Conservation (phyloP, 2,797 vertebrate genomes). For the Picus viridis region DNA sequence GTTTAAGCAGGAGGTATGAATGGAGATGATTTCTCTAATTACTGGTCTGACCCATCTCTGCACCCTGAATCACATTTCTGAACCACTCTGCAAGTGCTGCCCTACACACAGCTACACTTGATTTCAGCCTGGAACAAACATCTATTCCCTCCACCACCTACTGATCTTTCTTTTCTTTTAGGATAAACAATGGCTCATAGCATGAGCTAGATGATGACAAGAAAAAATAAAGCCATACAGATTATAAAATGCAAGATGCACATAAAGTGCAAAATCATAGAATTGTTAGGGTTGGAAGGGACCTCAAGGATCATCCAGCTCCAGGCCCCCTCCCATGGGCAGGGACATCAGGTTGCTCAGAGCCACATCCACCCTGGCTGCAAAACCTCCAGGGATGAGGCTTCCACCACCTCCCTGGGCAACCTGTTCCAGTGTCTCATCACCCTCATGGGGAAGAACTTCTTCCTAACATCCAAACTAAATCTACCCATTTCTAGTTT, state of each 20-base stretch:
- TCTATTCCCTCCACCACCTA: background rate
- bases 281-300: no score
- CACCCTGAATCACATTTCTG: background rate
- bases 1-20: background rate
- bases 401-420: no score
- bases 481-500: no score
- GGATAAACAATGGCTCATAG: background rate
- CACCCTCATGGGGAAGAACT: no score
- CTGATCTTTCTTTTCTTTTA: background rate
- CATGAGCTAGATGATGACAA: background rate
- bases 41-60: background rate
- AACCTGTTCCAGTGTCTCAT: no score
- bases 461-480: no score
- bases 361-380: no score
- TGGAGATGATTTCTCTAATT: background rate
- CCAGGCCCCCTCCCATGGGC: background rate
- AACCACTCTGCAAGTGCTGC: background rate
- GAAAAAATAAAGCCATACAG: fast-evolving
- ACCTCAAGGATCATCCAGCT: background rate
- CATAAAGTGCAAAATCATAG: background rate
- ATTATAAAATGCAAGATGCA: fast-evolving
- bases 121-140: background rate
- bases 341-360: no score
- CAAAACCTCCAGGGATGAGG: no score
- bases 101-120: background rate